A percentile compares a stretch with the other conserved stretches of the same genome.
These are phyloP conservation scores for Todus mexicanus DNA, from an alignment of 2,797 vertebrate species.

Conservation along the genomic window DNA sequence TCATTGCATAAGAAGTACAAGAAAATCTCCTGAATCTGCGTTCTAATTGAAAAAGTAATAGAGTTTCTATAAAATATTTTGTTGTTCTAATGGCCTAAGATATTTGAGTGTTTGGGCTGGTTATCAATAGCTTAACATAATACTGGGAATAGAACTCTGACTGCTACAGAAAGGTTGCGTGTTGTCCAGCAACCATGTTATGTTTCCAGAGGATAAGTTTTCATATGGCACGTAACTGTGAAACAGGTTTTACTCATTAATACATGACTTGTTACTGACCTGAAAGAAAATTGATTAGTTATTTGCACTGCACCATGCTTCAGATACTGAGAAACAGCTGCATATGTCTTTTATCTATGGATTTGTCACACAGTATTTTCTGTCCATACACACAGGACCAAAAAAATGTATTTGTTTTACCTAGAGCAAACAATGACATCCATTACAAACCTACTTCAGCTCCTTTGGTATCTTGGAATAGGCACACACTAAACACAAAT, in stretches of 20 bases:
- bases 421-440: conserved; percentile 75
- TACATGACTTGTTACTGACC: conserved; percentile 37
- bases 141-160: not conserved
- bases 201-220: conserved; percentile 39
- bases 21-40: not conserved
- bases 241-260: conserved; percentile 57
- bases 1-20: not conserved
- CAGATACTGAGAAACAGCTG: conserved; percentile 56
- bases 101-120: conserved; percentile 21
- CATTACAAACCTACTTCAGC: conserved; percentile 66
- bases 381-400: conserved; percentile 22
- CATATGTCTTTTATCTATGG: conserved; percentile 66
- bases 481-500: conserved; percentile 66
- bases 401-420: conserved; percentile 73
- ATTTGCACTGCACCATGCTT: conserved; percentile 69
- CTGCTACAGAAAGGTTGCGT: not conserved
- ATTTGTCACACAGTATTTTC: conserved; percentile 54
- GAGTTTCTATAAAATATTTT: not conserved
- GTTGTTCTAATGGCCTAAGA: conserved; percentile 49
- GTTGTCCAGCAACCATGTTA: conserved; percentile 75
- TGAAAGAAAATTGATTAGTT: conserved; percentile 63
- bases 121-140: conserved; percentile 27
- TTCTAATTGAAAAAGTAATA: not conserved
- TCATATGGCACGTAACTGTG: conserved; percentile 33
- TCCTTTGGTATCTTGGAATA: conserved; percentile 75